Conservation (phyloP, 2,888 invertebrate genomes). For the Thecocarcelia acutangulata region DNA sequence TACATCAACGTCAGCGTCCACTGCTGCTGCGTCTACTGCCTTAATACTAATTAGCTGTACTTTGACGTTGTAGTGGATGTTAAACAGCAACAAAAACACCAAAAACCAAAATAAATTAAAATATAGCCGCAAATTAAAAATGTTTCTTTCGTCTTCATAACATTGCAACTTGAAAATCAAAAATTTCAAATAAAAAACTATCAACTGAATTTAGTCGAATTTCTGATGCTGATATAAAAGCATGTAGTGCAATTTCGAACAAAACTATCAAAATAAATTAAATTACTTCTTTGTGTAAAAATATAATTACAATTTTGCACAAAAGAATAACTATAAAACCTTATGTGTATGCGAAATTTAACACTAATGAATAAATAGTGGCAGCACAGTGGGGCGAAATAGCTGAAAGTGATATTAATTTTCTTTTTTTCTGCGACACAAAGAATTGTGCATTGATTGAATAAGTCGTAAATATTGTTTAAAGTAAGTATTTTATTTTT, state of each 20-base stretch:
- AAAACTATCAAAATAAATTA: slow-evolving; percentile 11
- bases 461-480: too few species aligned
- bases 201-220: slow-evolving; percentile 49
- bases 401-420: neutral
- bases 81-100: slow-evolving; percentile 39
- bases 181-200: slow-evolving; percentile 42
- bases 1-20: neutral
- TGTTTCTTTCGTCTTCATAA: slow-evolving; percentile 49
- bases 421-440: neutral
- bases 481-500: too few species aligned
- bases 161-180: slow-evolving; percentile 58
- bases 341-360: neutral
- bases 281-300: slow-evolving; percentile 13
- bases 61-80: slow-evolving; percentile 26
- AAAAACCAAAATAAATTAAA: slow-evolving; percentile 32
- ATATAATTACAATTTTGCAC: slow-evolving; percentile 30
- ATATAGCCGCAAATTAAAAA: slow-evolving; percentile 53
- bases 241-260: slow-evolving; percentile 50
- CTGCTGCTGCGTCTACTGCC: neutral
- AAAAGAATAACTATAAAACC: slow-evolving; percentile 7
- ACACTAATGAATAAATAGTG: slow-evolving; percentile 1
- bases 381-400: slow-evolving; percentile 25
- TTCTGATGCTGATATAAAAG: slow-evolving; percentile 46
- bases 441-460: too few species aligned
- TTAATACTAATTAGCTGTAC: slow-evolving; percentile 39